Evolutionary conservation across 2,888 invertebrate species (phyloP), one percentile per base, ranked within the genome.

Genomic region (Clistopyga incitator): DNA sequence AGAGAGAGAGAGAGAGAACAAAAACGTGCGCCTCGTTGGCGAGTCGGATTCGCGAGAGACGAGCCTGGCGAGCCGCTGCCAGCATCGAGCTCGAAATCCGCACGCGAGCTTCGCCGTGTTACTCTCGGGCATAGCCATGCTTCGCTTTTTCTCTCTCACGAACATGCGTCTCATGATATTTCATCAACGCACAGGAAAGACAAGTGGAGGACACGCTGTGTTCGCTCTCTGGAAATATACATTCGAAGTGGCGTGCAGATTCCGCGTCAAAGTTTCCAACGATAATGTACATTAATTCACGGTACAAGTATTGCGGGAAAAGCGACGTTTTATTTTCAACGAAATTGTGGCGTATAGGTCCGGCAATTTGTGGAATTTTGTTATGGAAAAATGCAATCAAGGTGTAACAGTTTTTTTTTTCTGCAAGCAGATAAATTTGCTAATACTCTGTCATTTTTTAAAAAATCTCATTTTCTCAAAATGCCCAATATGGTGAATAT

Each of bases 21-120:
- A 64, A 75, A 80, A 80, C 81, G 75, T 70, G 81, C 45, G 74
- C 18, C 70, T 70, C 70, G 47, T 78, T 78, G 34, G 74, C 74
- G 68, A 70, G 42, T 70, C 52, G 47, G 47, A 38, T 68, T 72
- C 34, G 68, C 50, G 68, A 52, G 67, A 67, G 77, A 72, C 77
- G 77, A 61, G 72, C n/a, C 13, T 25, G 3, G 42, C 45, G 42
- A 61, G 61, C n/a, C 34, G 34, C n/a, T 61, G 34, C 38, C 34
- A 64, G 45, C 45, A n/a, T 11, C 42, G 34, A 61, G 23, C 50
- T 61, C 71, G 38, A 47, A 72, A 81, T 72, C 56, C 72, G 65
- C 72, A 68, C 72, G 72, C 78, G 71, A 77, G 45, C 67, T 61
- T 72, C 18, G 50, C 56, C 67, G 67, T 59, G 45, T 23, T 47